phyloP scores from a whole-genome alignment of 2,797 vertebrate genomes.

The Pseudotriccus pelzelni region DNA sequence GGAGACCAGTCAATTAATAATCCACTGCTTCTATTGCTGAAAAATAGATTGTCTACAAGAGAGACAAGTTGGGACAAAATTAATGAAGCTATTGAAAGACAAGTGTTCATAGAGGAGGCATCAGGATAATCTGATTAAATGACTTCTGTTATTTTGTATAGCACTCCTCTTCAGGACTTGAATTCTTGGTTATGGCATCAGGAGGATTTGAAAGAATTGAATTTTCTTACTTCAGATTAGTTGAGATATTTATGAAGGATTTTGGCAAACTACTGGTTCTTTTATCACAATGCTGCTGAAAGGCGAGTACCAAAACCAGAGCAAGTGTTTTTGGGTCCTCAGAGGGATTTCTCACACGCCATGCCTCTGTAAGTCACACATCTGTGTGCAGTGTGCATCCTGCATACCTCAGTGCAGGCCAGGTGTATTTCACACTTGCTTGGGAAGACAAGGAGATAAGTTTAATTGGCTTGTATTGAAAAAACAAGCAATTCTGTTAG shows the following conservation, averaged over 20 bases:
- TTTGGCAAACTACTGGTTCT: neutral
- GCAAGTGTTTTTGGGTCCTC: neutral
- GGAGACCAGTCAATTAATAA: neutral
- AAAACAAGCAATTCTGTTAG: neutral
- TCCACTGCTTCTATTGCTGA: neutral
- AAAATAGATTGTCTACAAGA: neutral
- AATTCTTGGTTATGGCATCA: neutral
- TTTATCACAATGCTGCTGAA: neutral
- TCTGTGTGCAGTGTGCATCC: accelerated
- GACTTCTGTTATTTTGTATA: neutral
- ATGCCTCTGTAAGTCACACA: neutral
- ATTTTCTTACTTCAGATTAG: neutral
- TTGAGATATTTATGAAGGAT: constrained; percentile 14
- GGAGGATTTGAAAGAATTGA: neutral
- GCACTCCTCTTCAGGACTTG: neutral
- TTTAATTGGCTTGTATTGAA: neutral
- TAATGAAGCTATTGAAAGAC: neutral
- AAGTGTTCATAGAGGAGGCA: neutral
- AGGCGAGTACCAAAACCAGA: neutral
- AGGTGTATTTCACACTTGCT: neutral
- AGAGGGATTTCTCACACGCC: neutral
- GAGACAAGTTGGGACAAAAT: neutral
- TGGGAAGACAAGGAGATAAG: neutral
- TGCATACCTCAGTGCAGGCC: neutral
- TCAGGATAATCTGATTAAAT: neutral